A percentile compares a stretch with the other conserved stretches of the same genome.
Evolutionary conservation across 2,113 vertebrate species (phyloP).

Genomic region (Acrocephalus kingi): DNA sequence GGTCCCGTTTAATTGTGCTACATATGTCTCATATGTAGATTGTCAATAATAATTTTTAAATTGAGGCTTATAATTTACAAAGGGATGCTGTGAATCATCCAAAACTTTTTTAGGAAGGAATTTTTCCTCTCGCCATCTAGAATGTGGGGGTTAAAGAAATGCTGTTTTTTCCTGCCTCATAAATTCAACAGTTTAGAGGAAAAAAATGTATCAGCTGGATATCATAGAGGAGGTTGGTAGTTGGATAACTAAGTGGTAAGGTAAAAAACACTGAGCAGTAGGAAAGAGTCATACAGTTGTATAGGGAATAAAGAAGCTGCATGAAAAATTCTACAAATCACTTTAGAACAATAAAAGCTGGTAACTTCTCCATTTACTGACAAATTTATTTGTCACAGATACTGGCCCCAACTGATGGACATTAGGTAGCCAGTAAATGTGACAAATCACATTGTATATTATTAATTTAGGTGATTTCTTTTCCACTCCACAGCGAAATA

Average conservation of each 20-base stretch:
- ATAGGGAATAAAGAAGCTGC: background rate
- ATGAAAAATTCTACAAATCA: background rate
- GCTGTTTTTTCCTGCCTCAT: background rate
- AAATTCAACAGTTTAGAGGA: background rate
- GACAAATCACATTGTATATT: background rate
- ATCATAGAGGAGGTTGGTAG: background rate
- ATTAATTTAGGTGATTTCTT: background rate
- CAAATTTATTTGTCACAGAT: background rate
- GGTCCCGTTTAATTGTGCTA: background rate
- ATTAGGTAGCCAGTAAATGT: background rate
- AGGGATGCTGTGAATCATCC: background rate
- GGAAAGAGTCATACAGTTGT: background rate
- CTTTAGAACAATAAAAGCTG: background rate
- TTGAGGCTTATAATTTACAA: fast-evolving
- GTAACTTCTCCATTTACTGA: background rate
- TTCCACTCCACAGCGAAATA: background rate
- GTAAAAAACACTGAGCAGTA: background rate
- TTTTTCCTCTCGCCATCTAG: background rate
- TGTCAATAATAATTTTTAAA: background rate
- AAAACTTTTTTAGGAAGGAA: background rate
- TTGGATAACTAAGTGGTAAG: background rate
- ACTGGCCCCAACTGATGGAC: background rate
- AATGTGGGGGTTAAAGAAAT: background rate
- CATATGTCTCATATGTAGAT: background rate
- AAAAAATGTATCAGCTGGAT: background rate